Percentiles rank a stretch among this genome's conserved stretches.
Evolutionary conservation across 2,888 invertebrate species (phyloP).

Genomic region (Latrodectus elegans): DNA sequence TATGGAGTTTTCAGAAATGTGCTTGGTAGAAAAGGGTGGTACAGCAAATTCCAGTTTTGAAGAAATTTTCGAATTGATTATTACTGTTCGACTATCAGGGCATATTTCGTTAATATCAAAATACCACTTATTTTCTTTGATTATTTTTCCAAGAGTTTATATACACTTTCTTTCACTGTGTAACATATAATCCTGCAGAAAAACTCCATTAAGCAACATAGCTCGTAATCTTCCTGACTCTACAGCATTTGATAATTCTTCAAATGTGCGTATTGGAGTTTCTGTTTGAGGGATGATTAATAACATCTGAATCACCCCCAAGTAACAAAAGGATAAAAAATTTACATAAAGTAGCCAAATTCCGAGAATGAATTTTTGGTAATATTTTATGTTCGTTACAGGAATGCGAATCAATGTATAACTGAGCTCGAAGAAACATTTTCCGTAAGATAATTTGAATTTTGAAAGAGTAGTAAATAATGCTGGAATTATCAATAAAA

Average conservation of each 20-base stretch:
- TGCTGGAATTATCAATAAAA: background rate
- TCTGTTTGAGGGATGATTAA: background rate
- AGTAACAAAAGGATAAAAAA: background rate
- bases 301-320: background rate
- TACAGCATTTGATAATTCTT: background rate
- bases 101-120: background rate
- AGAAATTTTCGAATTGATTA: background rate
- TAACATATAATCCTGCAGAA: background rate
- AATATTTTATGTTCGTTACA: background rate
- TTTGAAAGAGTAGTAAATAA: background rate
- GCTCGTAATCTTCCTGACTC: background rate
- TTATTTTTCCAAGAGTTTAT: background rate
- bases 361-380: background rate
- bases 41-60: background rate
- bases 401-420: background rate
- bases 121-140: background rate
- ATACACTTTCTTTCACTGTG: background rate
- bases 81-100: background rate
- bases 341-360: background rate
- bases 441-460: background rate
- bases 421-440: background rate
- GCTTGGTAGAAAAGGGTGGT: background rate
- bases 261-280: background rate
- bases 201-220: background rate
- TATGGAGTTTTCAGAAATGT: constrained; percentile 11